These are phyloP conservation scores for Drosophila quadrilineata DNA, from an alignment of 1,140 invertebrate species.

Conservation along the genomic window DNA sequence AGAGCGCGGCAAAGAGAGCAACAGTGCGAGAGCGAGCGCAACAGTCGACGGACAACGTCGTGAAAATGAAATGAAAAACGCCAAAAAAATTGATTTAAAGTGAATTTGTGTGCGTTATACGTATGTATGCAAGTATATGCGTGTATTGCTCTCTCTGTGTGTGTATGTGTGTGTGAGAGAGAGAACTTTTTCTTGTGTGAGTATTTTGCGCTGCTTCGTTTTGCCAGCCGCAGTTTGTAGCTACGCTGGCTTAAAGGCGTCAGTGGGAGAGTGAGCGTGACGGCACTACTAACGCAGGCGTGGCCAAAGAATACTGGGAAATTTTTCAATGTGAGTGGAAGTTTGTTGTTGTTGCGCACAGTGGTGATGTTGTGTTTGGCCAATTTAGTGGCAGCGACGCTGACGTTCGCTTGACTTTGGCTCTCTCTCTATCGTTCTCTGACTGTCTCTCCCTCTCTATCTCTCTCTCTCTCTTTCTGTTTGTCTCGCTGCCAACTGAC, in stretches of 20 bases:
- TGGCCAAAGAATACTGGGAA: constrained; percentile 71
- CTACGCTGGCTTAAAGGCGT: background rate
- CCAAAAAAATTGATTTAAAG: constrained; percentile 78
- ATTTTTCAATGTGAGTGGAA: no score
- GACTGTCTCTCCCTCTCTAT: constrained; percentile 1
- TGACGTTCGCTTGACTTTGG: no score
- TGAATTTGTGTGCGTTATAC: constrained; percentile 57
- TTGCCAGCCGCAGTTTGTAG: background rate
- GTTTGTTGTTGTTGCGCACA: background rate
- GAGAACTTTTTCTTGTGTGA: background rate
- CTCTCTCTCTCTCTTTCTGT: background rate
- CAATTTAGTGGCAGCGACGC: constrained; percentile 41
- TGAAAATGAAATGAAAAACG: constrained; percentile 78
- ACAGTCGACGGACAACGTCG: constrained; percentile 42
- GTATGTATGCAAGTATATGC: constrained; percentile 3
- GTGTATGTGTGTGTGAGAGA: constrained; percentile 1
- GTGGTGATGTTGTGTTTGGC: constrained; percentile 47
- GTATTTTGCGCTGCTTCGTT: background rate
- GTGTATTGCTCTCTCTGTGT: background rate
- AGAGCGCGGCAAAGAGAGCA: background rate
- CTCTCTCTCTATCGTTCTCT: background rate
- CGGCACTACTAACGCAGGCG: constrained; percentile 42
- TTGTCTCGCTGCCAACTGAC: constrained; percentile 53
- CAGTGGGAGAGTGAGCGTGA: constrained; percentile 44
- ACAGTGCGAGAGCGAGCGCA: constrained; percentile 23